Conservation (phyloP, 2,113 vertebrate species). For the human (Homo sapiens) region GRCh38 chr13:66564501-66565000, state of each 20-base stretch:
- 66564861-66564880: background rate
- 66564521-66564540: background rate
- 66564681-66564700: slow-evolving; percentile 42
- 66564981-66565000: slow-evolving; percentile 29
- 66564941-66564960: slow-evolving; percentile 3
- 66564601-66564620: background rate
- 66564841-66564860: background rate
- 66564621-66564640: background rate
- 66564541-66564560: background rate
- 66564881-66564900: background rate
- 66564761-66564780: slow-evolving; percentile 11
- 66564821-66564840: slow-evolving; percentile 45
- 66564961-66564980: background rate
- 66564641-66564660: background rate
- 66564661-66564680: slow-evolving; percentile 17
- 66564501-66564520: background rate
- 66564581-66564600: background rate
- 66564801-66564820: slow-evolving; percentile 55
- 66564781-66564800: slow-evolving; percentile 36
- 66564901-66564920: background rate
- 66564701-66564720: slow-evolving; percentile 5
- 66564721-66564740: slow-evolving; percentile 26
- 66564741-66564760: slow-evolving; percentile 21
- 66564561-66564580: background rate
- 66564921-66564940: background rate